Base-by-base conservation (phyloP, 1,140 invertebrate species). In the Diabrotica virgifera region DNA sequence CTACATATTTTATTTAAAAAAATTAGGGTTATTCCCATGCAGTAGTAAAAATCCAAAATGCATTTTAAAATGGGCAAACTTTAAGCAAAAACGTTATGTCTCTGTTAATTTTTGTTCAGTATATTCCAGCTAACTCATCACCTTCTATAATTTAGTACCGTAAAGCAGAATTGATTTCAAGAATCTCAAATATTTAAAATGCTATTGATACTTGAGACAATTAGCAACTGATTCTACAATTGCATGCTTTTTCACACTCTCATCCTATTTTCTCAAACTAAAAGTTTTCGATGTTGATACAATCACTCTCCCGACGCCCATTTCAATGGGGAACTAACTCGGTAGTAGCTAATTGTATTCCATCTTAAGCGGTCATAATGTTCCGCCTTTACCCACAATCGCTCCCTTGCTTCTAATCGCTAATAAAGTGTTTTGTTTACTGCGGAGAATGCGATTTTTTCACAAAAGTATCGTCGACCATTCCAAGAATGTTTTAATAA, bases 401-500 rank as follows among this genome's bases (percentile, higher is more conserved):
- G 40, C n/a, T 46, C 40, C 40, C 40, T n/a, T 46, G 40, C 2
- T 46, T 46, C 40, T 46, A 46, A 46, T 46, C 40, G 8, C 24
- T 24, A 24, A 46, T n/a, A n/a, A 46, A 46, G 40, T 46, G 40
- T 46, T 46, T 46, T 46, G 40, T 46, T 46, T 46, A 46, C 8
- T 46, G 40, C 40, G 3, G 40, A 46, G 8, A 10, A 46, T 46
- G 40, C n/a, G 40, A 46, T 46, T 46, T 46, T 46, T 46, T 46
- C 40, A 46, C 40, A 46, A 46, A 46, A 46, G 40, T 46, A 46
- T 10, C n/a, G 40, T n/a, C 40, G 40, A 10, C n/a, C 40, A 46
- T 46, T 46, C 40, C 8, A 46, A 46, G 40, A 46, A 46, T 46
- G 40, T 46, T 46, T 46, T 46, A 46, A 46, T 46, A 46, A 46